phyloP scores from a whole-genome alignment of 2,113 vertebrate genomes.

The Daboia siamensis region DNA sequence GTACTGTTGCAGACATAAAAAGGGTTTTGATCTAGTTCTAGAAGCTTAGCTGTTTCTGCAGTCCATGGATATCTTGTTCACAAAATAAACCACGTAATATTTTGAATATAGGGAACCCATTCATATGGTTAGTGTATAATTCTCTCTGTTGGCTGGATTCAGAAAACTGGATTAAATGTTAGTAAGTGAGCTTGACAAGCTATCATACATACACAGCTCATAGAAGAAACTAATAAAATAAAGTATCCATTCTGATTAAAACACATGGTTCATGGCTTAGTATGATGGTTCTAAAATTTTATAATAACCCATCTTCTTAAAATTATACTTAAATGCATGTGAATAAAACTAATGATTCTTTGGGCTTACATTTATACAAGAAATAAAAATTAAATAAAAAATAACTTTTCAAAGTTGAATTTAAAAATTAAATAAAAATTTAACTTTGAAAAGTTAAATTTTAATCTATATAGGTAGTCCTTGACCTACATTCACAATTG shows the following conservation, averaged over 20 bases:
- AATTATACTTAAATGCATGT: background rate
- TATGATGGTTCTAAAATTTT: background rate
- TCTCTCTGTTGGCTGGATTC: background rate
- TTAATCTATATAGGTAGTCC: background rate
- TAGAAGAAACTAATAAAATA: background rate
- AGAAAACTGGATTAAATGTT: background rate
- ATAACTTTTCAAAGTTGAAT: background rate
- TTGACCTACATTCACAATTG: too few species aligned
- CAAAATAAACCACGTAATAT: background rate
- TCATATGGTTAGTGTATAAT: background rate
- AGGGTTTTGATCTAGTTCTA: background rate
- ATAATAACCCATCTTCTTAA: background rate
- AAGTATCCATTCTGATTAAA: background rate
- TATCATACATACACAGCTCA: background rate
- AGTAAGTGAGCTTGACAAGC: background rate
- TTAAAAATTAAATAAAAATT: background rate
- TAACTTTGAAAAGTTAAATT: background rate
- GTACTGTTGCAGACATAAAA: background rate
- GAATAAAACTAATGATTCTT: background rate
- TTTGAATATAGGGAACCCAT: background rate
- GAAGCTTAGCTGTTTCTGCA: background rate
- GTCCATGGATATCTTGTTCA: background rate
- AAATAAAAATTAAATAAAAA: background rate
- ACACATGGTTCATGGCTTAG: background rate
- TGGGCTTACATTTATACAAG: background rate